Evolutionary conservation across 2,113 vertebrate species (phyloP).

Genomic region (Muntiacus muntjak): DNA sequence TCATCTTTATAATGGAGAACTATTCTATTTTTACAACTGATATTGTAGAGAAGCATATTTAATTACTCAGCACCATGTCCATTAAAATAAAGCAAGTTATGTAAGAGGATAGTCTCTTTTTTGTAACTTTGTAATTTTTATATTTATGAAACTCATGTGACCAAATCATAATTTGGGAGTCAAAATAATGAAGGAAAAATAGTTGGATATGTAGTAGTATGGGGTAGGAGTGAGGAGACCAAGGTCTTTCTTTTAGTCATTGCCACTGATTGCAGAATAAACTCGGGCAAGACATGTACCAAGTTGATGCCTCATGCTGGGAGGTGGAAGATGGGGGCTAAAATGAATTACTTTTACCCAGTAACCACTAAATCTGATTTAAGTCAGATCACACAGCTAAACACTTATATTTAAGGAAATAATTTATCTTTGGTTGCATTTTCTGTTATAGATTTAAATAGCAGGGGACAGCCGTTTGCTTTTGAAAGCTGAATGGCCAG

Average conservation of each 20-base stretch:
- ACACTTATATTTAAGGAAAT: neutral
- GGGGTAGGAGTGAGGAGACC: neutral
- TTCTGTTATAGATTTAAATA: slow-evolving; percentile 6
- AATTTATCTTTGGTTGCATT: neutral
- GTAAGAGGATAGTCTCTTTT: neutral
- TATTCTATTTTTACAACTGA: neutral
- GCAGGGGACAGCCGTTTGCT: neutral
- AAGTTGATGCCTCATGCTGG: neutral
- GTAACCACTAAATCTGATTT: too few relatives aligned
- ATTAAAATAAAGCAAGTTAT: neutral
- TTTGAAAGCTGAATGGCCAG: slow-evolving; percentile 12
- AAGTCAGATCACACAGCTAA: neutral
- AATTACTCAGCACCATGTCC: neutral
- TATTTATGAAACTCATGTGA: neutral
- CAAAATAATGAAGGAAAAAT: neutral
- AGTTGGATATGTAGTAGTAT: neutral
- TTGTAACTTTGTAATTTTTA: neutral
- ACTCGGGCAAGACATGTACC: fast-evolving
- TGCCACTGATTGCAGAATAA: neutral
- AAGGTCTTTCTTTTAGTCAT: neutral
- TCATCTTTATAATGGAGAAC: neutral
- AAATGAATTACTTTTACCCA: neutral
- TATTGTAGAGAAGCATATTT: neutral
- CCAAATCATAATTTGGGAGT: neutral
- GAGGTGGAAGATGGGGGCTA: neutral